Evolutionary conservation across 2,113 vertebrate species (phyloP).

Genomic region (Thomomys bottae): DNA sequence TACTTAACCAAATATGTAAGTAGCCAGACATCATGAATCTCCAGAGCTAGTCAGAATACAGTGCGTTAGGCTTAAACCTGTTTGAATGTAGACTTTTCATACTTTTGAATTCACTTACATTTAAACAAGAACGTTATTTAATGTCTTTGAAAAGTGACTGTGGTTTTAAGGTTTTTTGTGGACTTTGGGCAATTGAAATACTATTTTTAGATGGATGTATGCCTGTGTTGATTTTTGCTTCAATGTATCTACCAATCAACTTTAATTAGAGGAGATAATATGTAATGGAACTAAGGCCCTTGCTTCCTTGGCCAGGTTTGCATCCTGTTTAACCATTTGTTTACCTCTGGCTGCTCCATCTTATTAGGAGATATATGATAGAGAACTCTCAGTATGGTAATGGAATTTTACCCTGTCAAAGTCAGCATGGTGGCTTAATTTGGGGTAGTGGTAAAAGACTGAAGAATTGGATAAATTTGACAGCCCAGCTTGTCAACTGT

Average conservation of each 20-base stretch:
- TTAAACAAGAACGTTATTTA: slow-evolving; percentile 19
- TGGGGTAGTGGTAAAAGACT: background rate
- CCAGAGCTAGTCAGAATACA: background rate
- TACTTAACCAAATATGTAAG: background rate
- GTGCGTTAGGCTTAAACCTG: slow-evolving; percentile 14
- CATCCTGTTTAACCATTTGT: slow-evolving; percentile 39
- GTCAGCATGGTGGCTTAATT: background rate
- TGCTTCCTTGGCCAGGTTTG: slow-evolving; percentile 33
- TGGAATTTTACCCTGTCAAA: background rate
- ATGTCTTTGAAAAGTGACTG: slow-evolving; percentile 32
- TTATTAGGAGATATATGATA: slow-evolving; percentile 35
- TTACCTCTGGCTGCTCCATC: background rate
- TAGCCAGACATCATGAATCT: accelerated
- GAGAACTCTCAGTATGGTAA: background rate
- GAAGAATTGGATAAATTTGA: slow-evolving; percentile 21
- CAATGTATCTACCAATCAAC: background rate
- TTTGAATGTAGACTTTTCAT: background rate
- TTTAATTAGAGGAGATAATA: slow-evolving; percentile 25
- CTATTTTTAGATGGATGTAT: slow-evolving; percentile 44
- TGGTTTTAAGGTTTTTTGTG: slow-evolving; percentile 5
- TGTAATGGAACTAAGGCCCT: slow-evolving; percentile 10
- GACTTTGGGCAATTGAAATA: background rate
- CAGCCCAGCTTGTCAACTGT: slow-evolving; percentile 43
- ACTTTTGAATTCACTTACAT: slow-evolving; percentile 40
- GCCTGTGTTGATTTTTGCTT: slow-evolving; percentile 48